Base-by-base conservation (phyloP, 53 echinoderm and acorn worm species). In the Paracentrotus lividus region DNA sequence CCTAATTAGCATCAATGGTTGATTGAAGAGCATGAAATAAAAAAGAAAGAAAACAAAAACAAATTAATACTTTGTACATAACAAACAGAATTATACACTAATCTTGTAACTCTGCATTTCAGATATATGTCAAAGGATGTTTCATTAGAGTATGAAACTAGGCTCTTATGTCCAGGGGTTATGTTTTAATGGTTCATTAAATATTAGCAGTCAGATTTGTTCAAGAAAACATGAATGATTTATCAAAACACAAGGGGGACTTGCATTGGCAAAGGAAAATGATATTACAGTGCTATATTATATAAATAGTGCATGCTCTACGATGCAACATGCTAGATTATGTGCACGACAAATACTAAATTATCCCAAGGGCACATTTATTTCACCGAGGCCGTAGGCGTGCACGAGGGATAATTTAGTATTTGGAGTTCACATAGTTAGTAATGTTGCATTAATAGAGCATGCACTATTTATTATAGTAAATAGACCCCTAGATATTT, bases 21-120 rank as follows among this genome's bases (percentile, higher is more conserved):
- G 81, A 47, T 81, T 81, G 44, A 4, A 81, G 81, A 81, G n/a
- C 24, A 81, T 44, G 47, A 10, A 81, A 81, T 12, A 81, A 47
- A 81, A 81, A 47, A 81, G 10, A 81, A 47, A 72, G 72, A 36
- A 72, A 36, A 69, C 16, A 69, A 1, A 66, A 66, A 66, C 36
- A 34, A 5, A 72, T 38, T 36, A 38, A 16, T 18, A 38, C 15
- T 72, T 72, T 72, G 72, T 38, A 13, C 36, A 72, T 72, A 20
- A 40, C 64, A 64, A 61, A 27, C 10, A 21, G 6, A 59, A 54
- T 54, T 54, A 54, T 54, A 54, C 54, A 54, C 13, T 54, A 0
- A 54, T 54, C n/a, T n/a, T n/a, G n/a, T n/a, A n/a, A n/a, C n/a
- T n/a, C n/a, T n/a, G n/a, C n/a, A n/a, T 12, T 52, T 52, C 59